These are phyloP conservation scores for Nebria ingens DNA, from an alignment of 1,140 invertebrate species.

Conservation along the genomic window DNA sequence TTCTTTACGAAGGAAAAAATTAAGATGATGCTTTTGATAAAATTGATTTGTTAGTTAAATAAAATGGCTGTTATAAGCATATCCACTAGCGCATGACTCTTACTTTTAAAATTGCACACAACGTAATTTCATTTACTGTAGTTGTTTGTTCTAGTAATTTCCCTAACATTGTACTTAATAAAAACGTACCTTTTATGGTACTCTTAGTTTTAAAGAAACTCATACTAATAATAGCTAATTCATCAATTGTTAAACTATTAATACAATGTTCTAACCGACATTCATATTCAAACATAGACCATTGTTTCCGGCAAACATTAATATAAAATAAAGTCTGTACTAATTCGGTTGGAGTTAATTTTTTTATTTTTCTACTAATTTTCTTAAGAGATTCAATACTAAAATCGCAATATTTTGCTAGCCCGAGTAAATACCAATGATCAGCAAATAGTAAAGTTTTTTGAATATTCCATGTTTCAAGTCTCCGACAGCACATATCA, in stretches of 20 bases:
- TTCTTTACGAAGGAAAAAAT: not conserved
- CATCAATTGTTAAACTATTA: slow-evolving; percentile 38
- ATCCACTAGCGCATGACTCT: too few species aligned
- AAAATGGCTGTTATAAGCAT: not conserved
- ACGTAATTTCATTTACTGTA: slow-evolving; percentile 37
- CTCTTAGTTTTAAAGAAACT: slow-evolving; percentile 50
- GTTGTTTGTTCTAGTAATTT: slow-evolving; percentile 31
- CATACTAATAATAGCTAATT: slow-evolving; percentile 45
- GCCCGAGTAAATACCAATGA: slow-evolving; percentile 32
- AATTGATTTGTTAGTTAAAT: not conserved
- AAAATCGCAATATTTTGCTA: slow-evolving; percentile 29
- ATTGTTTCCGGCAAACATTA: slow-evolving; percentile 34
- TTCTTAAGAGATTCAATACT: slow-evolving; percentile 37
- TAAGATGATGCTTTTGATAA: not conserved
- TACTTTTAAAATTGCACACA: slow-evolving; percentile 45
- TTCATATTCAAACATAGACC: slow-evolving; percentile 44
- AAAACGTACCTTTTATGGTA: slow-evolving; percentile 34
- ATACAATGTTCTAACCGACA: slow-evolving; percentile 34
- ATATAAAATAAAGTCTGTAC: slow-evolving; percentile 44
- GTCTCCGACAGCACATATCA: slow-evolving; percentile 36
- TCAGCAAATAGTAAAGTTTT: slow-evolving; percentile 39
- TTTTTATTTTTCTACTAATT: slow-evolving; percentile 33
- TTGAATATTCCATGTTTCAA: slow-evolving; percentile 30
- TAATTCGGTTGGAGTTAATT: slow-evolving; percentile 39
- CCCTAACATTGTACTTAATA: slow-evolving; percentile 36